Evolutionary conservation across 2,888 invertebrate genomes (phyloP).

Genomic region (Hipparchia semele): DNA sequence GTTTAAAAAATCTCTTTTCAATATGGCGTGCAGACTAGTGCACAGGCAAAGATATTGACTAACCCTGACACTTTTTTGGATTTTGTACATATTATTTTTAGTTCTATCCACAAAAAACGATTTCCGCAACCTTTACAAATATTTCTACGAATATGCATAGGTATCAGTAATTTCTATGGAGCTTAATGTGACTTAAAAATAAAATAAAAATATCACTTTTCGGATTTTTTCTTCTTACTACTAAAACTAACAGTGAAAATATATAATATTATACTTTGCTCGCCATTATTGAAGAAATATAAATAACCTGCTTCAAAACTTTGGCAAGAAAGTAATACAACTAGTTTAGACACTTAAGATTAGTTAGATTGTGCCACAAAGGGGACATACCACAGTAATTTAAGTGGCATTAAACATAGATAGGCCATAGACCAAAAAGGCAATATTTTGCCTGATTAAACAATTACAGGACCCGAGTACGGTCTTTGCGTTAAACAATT

Average conservation of each 20-base stretch:
- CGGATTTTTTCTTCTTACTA: background rate
- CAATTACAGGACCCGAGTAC: background rate
- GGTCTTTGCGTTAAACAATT: background rate
- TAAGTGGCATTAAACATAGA: background rate
- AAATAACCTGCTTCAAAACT: background rate
- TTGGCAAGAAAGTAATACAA: slow-evolving; percentile 1
- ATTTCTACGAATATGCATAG: too few species aligned
- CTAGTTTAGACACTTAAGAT: slow-evolving; percentile 9
- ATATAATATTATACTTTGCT: background rate
- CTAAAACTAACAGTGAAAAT: slow-evolving; percentile 1
- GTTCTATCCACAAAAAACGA: too few species aligned
- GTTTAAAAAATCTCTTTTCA: background rate
- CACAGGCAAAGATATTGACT: background rate
- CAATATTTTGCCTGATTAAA: slow-evolving; percentile 2
- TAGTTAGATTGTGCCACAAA: slow-evolving; percentile 6
- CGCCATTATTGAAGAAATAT: background rate
- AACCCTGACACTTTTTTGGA: background rate
- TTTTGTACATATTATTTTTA: too few species aligned
- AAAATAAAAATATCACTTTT: too few species aligned
- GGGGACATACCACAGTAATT: background rate
- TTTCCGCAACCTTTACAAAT: too few species aligned
- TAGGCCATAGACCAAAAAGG: slow-evolving; percentile 4
- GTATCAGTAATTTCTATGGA: too few species aligned
- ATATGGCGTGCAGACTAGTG: background rate
- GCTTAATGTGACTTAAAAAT: too few species aligned